These are phyloP conservation scores for Eudemis profundana DNA, from an alignment of 2,888 invertebrate species.

Conservation along the genomic window DNA sequence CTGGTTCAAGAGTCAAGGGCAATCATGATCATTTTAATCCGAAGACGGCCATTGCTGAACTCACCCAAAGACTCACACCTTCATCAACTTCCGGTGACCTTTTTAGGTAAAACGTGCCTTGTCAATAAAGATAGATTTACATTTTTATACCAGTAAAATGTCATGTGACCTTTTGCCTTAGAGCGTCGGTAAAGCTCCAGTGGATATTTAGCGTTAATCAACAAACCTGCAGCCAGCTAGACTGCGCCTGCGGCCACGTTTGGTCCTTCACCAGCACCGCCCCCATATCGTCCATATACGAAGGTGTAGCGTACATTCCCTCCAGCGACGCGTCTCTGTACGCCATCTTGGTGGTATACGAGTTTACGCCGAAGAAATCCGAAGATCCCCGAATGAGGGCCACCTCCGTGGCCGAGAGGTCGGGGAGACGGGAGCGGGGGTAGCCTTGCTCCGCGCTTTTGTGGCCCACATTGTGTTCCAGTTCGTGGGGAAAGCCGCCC, in stretches of 20 bases:
- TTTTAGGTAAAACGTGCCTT: too few species aligned
- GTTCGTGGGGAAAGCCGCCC: constrained; percentile 86
- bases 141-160: too few species aligned
- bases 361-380: constrained; percentile 89
- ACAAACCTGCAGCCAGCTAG: constrained; percentile 71
- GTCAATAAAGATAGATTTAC: too few species aligned
- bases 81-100: too few species aligned
- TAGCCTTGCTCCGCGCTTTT: constrained; percentile 86
- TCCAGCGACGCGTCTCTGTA: constrained; percentile 63
- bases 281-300: constrained; percentile 70
- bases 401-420: constrained; percentile 84
- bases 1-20: too few species aligned
- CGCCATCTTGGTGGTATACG: constrained; percentile 83
- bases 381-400: constrained; percentile 85
- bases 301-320: constrained; percentile 69
- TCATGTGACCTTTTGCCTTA: too few species aligned
- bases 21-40: too few species aligned
- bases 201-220: too few species aligned
- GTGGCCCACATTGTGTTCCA: constrained; percentile 82
- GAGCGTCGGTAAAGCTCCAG: too few species aligned
- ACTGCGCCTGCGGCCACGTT: constrained; percentile 63
- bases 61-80: too few species aligned
- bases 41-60: too few species aligned
- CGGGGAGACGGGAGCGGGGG: constrained; percentile 83
- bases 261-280: constrained; percentile 62